Base-by-base conservation (phyloP, 2,113 vertebrate species). In the Megaleporinus macrocephalus region DNA sequence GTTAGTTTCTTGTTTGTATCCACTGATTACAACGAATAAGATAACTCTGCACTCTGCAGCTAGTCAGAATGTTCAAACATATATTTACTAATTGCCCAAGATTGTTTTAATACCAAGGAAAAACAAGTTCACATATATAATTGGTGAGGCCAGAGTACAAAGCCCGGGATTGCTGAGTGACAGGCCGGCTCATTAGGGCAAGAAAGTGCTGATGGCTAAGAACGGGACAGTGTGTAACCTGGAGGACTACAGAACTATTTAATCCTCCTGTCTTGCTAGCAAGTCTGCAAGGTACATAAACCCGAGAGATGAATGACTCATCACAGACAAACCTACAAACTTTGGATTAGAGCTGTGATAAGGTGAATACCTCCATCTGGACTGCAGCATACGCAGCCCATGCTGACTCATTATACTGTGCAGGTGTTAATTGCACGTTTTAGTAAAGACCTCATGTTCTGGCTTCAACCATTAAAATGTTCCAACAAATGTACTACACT, bases 71-170 rank as follows among this genome's bases (percentile, higher is more conserved):
- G 66, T 75, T 78, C 27, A 13, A 11, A 30, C 7, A 76, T 70
- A 80, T 75, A 70, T 53, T 83, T 20, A 77, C 79, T 90, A 88
- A 90, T 90, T 89, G 87, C 83, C 84, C 82, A 73, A 84, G 80
- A 82, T 88, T 78, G 66, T 84, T 65, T 76, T 84, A 83, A 83
- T 84, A 79, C 91, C 75, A 86, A 88, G 71, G 68, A 74, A 80
- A 62, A 76, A 62, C 47, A 59, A 51, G 82, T 27, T 53, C 80
- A 69, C 29, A 66, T 77, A 44, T 79, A 77, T 88, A 90, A 91
- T 86, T 90, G 86, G 81, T 33, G 79, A 71, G 65, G 75, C 85
- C 57, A 78, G 65, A 61, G 30, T 71, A 73, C 51, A 79, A 74
- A 77, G 71, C 70, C 51, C 22, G 26, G 47, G 62, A 82, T 41